Percentiles rank a stretch among this genome's conserved stretches.
Conservation (phyloP, 2,797 vertebrate genomes). For the Pseudochirops corinnae region DNA sequence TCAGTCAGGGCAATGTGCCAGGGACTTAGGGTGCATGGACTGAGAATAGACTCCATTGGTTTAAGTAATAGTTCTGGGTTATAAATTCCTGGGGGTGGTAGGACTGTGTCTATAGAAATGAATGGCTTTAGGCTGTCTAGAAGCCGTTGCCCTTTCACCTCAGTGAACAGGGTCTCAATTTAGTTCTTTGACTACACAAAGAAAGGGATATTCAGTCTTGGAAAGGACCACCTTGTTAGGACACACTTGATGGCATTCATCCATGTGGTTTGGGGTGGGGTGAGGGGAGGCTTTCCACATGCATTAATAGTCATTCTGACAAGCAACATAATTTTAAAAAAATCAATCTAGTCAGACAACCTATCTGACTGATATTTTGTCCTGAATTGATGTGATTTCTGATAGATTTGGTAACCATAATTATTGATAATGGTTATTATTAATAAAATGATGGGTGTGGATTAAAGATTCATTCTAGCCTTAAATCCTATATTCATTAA, state of each 20-base stretch:
- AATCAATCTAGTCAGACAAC: slow-evolving; percentile 3
- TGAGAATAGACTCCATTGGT: slow-evolving; percentile 49
- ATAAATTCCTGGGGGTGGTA: slow-evolving; percentile 35
- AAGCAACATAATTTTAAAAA: slow-evolving; percentile 24
- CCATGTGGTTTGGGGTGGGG: background rate
- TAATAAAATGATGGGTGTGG: background rate
- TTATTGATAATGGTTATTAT: background rate
- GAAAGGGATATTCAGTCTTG: slow-evolving; percentile 8
- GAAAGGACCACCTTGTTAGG: slow-evolving; percentile 1
- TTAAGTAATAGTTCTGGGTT: slow-evolving; percentile 50
- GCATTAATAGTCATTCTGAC: slow-evolving; percentile 24
- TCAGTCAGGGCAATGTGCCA: slow-evolving; percentile 21
- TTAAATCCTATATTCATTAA: background rate
- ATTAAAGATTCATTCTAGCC: background rate
- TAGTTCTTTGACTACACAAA: background rate
- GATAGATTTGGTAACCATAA: slow-evolving; percentile 26
- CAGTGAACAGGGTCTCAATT: background rate
- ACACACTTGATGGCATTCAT: background rate
- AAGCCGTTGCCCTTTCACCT: slow-evolving; percentile 19
- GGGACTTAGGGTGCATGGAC: background rate
- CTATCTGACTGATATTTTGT: slow-evolving; percentile 35
- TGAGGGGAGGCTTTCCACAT: background rate
- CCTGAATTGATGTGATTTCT: slow-evolving; percentile 15
- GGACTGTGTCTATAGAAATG: slow-evolving; percentile 65
- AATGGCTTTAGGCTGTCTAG: background rate